Evolutionary conservation across 2,113 vertebrate species (phyloP).

Genomic region (Sterna hirundo): DNA sequence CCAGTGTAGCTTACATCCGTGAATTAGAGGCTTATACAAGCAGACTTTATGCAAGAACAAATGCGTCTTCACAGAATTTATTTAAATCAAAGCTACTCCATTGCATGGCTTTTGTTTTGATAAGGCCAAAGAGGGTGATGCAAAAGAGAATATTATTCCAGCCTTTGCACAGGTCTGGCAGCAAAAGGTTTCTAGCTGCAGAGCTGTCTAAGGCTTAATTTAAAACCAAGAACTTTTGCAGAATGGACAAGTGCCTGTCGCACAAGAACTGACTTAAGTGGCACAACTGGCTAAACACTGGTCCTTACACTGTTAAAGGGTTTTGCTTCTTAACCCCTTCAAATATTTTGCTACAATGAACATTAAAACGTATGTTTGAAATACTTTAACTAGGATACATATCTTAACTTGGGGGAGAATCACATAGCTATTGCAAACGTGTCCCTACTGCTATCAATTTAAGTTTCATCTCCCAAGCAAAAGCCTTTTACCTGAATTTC

Average conservation of each 20-base stretch:
- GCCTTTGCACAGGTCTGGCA: not conserved
- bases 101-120: not conserved
- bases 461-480: not conserved
- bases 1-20: not conserved
- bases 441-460: not conserved
- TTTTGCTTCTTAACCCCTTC: not conserved
- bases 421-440: not conserved
- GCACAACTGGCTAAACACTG: not conserved
- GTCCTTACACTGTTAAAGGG: not conserved
- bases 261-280: not conserved
- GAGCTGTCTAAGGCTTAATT: not conserved
- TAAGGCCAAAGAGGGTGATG: not conserved
- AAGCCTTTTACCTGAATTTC: not conserved
- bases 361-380: not conserved
- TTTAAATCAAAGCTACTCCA: not conserved
- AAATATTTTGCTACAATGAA: not conserved
- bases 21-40: not conserved
- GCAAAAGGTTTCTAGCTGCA: not conserved
- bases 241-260: not conserved
- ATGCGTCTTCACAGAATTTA: not conserved
- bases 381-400: not conserved
- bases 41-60: not conserved
- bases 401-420: not conserved
- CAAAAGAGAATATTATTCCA: not conserved
- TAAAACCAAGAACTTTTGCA: not conserved